These are phyloP conservation scores for Dicranocentrus wangi DNA, from an alignment of 2,888 invertebrate genomes.

Conservation along the genomic window DNA sequence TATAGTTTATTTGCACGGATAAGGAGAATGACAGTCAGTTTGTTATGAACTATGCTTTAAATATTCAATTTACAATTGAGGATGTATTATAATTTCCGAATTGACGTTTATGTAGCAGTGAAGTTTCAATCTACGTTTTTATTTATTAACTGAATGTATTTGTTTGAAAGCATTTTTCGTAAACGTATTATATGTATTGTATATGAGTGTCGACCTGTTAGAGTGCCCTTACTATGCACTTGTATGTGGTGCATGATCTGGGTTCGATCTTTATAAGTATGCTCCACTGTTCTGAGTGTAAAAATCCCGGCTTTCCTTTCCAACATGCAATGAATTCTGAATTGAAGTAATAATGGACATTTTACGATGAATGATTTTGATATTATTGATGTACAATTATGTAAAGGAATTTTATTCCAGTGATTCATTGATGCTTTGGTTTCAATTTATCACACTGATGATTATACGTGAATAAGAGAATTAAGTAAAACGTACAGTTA, in stretches of 20 bases:
- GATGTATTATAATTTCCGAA: too few relatives aligned
- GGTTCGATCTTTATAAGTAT: not conserved
- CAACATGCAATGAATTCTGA: not conserved
- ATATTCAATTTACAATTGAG: too few relatives aligned
- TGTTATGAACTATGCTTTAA: too few relatives aligned
- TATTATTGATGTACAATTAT: not conserved
- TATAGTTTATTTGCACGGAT: too few relatives aligned
- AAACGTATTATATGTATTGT: too few relatives aligned
- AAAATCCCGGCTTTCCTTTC: not conserved
- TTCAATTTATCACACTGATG: not conserved
- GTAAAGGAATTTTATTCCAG: conserved; percentile 8
- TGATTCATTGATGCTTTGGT: conserved; percentile 8
- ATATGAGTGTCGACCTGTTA: too few relatives aligned
- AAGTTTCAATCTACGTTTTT: too few relatives aligned
- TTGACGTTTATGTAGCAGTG: too few relatives aligned
- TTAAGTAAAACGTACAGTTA: not conserved
- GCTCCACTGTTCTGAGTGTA: not conserved
- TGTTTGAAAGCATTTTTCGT: too few relatives aligned
- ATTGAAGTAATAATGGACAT: not conserved
- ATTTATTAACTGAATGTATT: too few relatives aligned
- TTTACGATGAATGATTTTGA: not conserved
- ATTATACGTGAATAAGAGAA: not conserved
- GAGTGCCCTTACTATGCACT: not conserved
- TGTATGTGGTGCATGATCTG: not conserved
- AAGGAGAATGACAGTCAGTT: too few relatives aligned